Base-by-base conservation (phyloP, 2,113 vertebrate genomes). In the Empidonax alnorum region DNA sequence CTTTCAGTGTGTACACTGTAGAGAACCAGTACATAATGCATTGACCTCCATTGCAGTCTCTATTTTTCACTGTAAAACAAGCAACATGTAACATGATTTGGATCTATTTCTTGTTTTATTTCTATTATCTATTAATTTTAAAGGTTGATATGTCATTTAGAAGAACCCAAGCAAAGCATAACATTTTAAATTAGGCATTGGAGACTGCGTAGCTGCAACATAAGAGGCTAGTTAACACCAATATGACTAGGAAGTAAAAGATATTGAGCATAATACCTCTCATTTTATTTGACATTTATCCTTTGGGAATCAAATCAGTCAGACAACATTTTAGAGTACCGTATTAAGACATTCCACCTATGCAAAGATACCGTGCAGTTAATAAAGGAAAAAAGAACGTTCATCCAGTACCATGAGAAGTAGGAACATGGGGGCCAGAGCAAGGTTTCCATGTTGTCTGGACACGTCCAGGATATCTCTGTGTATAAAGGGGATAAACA, bases 401-500 rank as follows among this genome's bases (percentile, higher is more conserved):
- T 25, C 23, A 39, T 55, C 46, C 53, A 56, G 15, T 63, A 69
- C n/a, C 49, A 20, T 14, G 17, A 82, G 31, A 39, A 42, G 7
- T 21, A n/a, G 0, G 23, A 39, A 39, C 19, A 10, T 0, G 39
- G 9, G 33, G n/a, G 28, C 46, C 75, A 73, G 41, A 49, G 24
- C 4, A 16, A 50, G 53, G 23, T 74, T 95, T 81, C 28, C 37
- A 53, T 42, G 37, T 49, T 62, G 63, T 39, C 73, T 73, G 27
- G 89, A 53, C 41, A 41, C 0, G 0, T 84, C 87, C 77, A 24
- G 89, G 81, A 91, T 95, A 87, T 79, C 20, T 89, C 62, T 93
- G 46, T 89, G 78, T 92, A 27, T 52, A 82, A 81, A 92, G 49
- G 39, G 49, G 78, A 94, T 95, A 87, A 89, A 87, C 53, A 49